phyloP scores from a whole-genome alignment of 35 echinoderm and acorn worm genomes.

The Holothuria glaberrima region DNA sequence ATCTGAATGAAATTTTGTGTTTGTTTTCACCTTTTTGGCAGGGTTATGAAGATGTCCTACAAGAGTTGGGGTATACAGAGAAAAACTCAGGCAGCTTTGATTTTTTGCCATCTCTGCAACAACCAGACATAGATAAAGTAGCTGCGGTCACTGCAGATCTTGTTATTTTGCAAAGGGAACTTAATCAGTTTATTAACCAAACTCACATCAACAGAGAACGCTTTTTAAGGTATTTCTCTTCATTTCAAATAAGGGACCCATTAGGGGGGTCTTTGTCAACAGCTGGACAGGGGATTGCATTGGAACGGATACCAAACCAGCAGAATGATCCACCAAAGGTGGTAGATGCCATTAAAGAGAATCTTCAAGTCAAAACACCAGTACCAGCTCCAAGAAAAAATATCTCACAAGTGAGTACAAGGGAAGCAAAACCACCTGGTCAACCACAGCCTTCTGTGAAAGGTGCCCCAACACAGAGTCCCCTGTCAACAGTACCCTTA shows the following conservation, averaged over 20 bases:
- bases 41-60: conserved; percentile 27
- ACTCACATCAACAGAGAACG: conserved; percentile 19
- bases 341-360: neutral
- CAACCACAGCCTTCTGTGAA: neutral
- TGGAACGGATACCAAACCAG: neutral
- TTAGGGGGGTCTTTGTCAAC: neutral
- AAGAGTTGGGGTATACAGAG: conserved; percentile 2
- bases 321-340: no score
- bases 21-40: neutral
- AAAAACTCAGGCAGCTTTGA: neutral
- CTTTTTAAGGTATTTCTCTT: conserved; percentile 20
- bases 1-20: neutral
- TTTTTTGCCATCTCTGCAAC: neutral
- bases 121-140: conserved; percentile 13
- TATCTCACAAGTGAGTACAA: neutral
- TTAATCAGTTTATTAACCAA: neutral
- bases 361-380: neutral
- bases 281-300: neutral
- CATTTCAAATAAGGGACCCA: neutral
- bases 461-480: neutral
- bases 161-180: conserved; percentile 34
- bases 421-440: neutral
- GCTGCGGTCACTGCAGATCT: conserved; percentile 44
- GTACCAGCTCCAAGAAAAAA: conserved; percentile 30
- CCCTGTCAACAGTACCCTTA: neutral